Conservation (phyloP, 2,113 vertebrate genomes). For the Sterrhoptilus dennistouni region DNA sequence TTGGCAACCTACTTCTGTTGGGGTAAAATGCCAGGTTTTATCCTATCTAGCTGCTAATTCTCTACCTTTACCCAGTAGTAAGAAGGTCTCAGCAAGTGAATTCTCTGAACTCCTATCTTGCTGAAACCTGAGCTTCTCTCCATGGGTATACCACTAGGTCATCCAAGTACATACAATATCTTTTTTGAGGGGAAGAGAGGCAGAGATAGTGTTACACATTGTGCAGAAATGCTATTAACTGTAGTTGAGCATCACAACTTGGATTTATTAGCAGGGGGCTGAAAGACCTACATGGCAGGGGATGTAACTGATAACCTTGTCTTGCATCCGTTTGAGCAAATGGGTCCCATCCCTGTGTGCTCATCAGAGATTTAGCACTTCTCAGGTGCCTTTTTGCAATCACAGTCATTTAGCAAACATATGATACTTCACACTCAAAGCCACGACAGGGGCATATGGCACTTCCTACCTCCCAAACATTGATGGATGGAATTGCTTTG, state of each 20-base stretch:
- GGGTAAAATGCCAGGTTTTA: background rate
- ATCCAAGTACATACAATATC: conserved; percentile 35
- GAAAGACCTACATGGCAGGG: background rate
- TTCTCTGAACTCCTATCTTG: background rate
- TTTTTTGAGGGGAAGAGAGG: conserved; percentile 28
- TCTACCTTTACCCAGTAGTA: background rate
- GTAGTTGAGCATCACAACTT: conserved; percentile 6
- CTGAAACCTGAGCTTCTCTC: conserved; percentile 9
- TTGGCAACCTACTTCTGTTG: background rate
- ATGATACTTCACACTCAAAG: conserved; percentile 15
- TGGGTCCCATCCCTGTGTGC: background rate
- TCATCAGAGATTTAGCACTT: conserved; percentile 15
- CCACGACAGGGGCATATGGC: background rate
- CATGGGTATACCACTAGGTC: background rate
- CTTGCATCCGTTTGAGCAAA: background rate
- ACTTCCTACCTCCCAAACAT: background rate
- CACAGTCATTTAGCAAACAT: conserved; percentile 39
- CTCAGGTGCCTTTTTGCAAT: conserved; percentile 18
- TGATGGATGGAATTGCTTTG: background rate
- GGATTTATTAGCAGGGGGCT: conserved; percentile 31
- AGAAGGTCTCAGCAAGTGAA: conserved; percentile 4
- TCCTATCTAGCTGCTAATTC: background rate
- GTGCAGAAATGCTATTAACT: conserved; percentile 38
- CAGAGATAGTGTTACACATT: conserved; percentile 25
- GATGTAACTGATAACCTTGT: conserved; percentile 50